Percentiles rank a stretch among this genome's conserved stretches.
Conservation (phyloP, 2,113 vertebrate genomes). For the Sciurus niger region DNA sequence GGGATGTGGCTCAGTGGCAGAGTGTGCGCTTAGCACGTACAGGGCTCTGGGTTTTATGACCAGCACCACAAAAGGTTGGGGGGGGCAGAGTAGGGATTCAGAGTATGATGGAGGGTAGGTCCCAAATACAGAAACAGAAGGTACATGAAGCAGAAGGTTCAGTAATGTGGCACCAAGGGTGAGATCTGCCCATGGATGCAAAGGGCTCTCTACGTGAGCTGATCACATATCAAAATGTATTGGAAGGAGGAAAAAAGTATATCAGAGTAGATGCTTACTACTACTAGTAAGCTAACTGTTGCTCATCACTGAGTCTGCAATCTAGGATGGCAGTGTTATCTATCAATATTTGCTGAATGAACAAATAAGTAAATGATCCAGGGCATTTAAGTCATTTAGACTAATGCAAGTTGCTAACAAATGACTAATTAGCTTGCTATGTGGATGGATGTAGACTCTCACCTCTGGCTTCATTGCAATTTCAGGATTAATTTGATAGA, state of each 20-base stretch:
- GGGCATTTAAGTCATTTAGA: constrained; percentile 3
- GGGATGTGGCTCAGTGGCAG: too few relatives aligned
- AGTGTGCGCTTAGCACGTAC: too few relatives aligned
- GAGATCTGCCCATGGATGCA: not conserved
- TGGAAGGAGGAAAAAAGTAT: not conserved
- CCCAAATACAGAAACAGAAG: not conserved
- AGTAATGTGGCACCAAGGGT: not conserved
- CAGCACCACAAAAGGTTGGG: too few relatives aligned
- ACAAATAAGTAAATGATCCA: not conserved
- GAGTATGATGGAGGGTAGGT: not conserved
- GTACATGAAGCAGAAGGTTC: not conserved
- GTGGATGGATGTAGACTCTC: not conserved
- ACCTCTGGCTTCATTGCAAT: not conserved
- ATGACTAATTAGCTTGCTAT: not conserved
- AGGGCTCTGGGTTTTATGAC: too few relatives aligned
- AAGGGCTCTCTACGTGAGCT: not conserved
- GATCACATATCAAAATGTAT: not conserved
- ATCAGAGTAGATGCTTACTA: not conserved
- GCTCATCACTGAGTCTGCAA: not conserved
- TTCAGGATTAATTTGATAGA: not conserved
- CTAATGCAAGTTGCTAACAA: not conserved
- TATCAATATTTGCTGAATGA: constrained; percentile 32
- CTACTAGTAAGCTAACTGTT: not conserved
- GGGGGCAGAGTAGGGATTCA: too few relatives aligned
- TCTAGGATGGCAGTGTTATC: not conserved